These are phyloP conservation scores for Zapus hudsonius DNA, from an alignment of 2,113 vertebrate genomes.

Conservation along the genomic window DNA sequence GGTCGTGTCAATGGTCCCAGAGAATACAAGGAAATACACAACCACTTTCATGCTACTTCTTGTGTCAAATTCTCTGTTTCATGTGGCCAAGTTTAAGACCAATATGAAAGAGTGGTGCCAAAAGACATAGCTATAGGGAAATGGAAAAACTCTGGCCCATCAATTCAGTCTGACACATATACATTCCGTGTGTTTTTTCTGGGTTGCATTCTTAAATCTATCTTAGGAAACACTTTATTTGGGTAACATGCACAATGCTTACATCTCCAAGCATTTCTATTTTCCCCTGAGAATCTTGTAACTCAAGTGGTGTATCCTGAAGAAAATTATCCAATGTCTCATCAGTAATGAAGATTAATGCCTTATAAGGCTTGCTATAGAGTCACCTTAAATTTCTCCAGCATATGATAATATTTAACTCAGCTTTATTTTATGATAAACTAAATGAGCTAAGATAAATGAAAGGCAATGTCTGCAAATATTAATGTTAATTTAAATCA, in stretches of 20 bases:
- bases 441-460: slow-evolving; percentile 85
- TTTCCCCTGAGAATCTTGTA: slow-evolving; percentile 67
- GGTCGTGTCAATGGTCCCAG: not conserved
- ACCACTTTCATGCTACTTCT: not conserved
- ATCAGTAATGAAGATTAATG: slow-evolving; percentile 84
- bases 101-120: not conserved
- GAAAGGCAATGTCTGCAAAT: slow-evolving; percentile 80
- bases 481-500: slow-evolving; percentile 83
- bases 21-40: not conserved
- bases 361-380: slow-evolving; percentile 65
- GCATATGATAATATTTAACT: slow-evolving; percentile 82
- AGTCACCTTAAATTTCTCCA: slow-evolving; percentile 76
- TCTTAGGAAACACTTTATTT: slow-evolving; percentile 19
- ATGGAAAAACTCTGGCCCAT: not conserved
- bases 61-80: not conserved
- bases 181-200: not conserved
- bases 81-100: not conserved
- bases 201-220: not conserved
- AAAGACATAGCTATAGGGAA: not conserved
- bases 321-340: slow-evolving; percentile 81
- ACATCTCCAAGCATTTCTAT: slow-evolving; percentile 72
- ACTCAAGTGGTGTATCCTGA: slow-evolving; percentile 61
- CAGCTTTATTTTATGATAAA: slow-evolving; percentile 86
- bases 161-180: not conserved
- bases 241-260: not conserved